These are phyloP conservation scores for Ochropleura plecta DNA, from an alignment of 2,888 invertebrate genomes.

Conservation along the genomic window DNA sequence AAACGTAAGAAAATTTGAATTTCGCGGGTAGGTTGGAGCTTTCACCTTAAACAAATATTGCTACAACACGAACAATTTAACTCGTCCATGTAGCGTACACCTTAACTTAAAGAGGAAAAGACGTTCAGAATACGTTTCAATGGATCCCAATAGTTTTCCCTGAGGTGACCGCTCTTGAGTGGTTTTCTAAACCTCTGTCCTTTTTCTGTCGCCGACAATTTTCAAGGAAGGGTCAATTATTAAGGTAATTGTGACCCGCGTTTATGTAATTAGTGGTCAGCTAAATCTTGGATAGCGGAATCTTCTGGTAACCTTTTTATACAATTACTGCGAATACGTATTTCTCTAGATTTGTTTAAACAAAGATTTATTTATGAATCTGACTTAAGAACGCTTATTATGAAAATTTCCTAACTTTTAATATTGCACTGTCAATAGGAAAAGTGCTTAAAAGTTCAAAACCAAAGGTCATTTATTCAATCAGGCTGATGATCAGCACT, in stretches of 20 bases:
- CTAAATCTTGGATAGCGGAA: neutral
- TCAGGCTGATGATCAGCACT: too few species aligned
- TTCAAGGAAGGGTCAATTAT: conserved; percentile 8
- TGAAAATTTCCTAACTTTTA: too few species aligned
- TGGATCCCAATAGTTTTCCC: conserved; percentile 44
- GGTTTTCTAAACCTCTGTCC: conserved; percentile 33
- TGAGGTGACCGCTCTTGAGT: conserved; percentile 46
- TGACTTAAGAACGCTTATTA: too few species aligned
- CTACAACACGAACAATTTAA: neutral
- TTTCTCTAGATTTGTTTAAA: neutral
- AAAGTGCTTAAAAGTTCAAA: too few species aligned
- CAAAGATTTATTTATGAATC: neutral
- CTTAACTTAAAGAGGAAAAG: conserved; percentile 40
- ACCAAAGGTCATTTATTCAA: too few species aligned
- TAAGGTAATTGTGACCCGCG: conserved; percentile 3
- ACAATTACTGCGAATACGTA: neutral
- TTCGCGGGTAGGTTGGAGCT: too few species aligned
- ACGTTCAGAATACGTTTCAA: conserved; percentile 37
- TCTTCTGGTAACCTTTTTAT: neutral
- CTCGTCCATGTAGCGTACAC: conserved; percentile 10
- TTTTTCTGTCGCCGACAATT: conserved; percentile 42
- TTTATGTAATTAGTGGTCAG: conserved; percentile 12
- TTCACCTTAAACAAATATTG: neutral
- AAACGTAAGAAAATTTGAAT: too few species aligned
- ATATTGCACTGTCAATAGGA: too few species aligned